Conservation (phyloP, 2,797 vertebrate genomes). For the Anguilla marmorata region DNA sequence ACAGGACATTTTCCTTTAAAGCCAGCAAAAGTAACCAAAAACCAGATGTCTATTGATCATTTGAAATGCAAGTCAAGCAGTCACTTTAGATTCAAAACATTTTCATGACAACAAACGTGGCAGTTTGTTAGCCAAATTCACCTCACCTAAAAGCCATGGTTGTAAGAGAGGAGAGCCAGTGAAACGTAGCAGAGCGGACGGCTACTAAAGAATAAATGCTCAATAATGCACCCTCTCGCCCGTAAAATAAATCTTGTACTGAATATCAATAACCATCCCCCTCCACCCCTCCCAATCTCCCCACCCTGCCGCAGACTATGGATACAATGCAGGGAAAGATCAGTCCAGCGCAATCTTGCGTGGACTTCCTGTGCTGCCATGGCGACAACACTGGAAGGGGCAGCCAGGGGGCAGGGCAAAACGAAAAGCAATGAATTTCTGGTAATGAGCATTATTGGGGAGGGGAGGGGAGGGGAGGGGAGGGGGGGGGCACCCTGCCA, state of each 20-base stretch:
- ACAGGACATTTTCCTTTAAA: background rate
- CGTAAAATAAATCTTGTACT: background rate
- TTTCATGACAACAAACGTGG: background rate
- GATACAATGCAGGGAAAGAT: background rate
- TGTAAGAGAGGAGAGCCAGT: background rate
- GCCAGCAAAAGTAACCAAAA: background rate
- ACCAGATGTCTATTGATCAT: background rate
- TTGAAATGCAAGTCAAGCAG: background rate
- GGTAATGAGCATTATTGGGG: conserved; percentile 8
- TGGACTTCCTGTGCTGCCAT: conserved; percentile 32
- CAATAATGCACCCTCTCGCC: background rate
- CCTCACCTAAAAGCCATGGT: background rate
- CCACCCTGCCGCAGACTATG: conserved; percentile 27
- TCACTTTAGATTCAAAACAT: no score
- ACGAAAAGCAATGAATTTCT: conserved; percentile 16
- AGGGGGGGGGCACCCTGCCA: background rate
- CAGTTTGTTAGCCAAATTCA: background rate
- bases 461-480: background rate
- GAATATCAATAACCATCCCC: background rate
- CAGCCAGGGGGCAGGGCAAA: background rate
- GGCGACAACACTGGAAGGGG: conserved; percentile 20
- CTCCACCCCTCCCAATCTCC: background rate
- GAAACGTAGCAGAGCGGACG: background rate
- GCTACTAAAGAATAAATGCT: background rate
- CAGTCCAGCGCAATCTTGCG: conserved; percentile 28